Base-by-base conservation (phyloP, 2,113 vertebrate species). In the Saccopteryx leptura region DNA sequence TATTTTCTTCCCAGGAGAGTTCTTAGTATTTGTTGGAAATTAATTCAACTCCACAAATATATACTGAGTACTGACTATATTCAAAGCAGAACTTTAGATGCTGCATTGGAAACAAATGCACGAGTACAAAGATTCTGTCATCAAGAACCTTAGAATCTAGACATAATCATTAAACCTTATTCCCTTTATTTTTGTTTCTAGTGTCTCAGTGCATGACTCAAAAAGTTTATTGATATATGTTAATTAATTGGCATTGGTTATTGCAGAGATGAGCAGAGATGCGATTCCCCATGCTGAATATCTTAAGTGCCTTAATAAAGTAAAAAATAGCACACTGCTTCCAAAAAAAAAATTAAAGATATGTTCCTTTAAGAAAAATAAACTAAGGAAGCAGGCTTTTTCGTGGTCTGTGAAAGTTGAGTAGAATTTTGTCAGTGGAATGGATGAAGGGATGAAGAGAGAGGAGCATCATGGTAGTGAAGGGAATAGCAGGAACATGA, bases 1-100 rank as follows among this genome's bases (percentile, higher is more conserved):
- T 66, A 33, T 69, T 91, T 95, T 85, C 65, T 96, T 96, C 24
- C 71, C 9, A 74, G 60, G 26, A 95, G 52, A 88, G 15, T 87
- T 31, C 21, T 94, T 78, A 72, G 56, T 95, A 61, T 78, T 79
- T 90, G 9, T 69, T 85, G 26, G 33, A 91, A 88, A 65, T 28
- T 71, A 95, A 94, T 87, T 92, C 26, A 92, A 48, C 12, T 90
- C 5, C 31, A 89, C 17, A 76, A 75, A 90, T 76, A 52, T 76
- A 65, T 86, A 89, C 31, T 72, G 91, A 76, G 21, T 71, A 85
- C 60, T 66, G 39, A 90, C 17, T 90, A 17, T 78, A 74, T 68
- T 87, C 63, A 90, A 90, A 69, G 33, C 19, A 92, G 15, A 92
- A 15, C 21, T 86, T 86, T 86, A 76, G 52, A 75, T 92, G 11